Percentiles rank a stretch among this genome's conserved stretches.
phyloP scores from a whole-genome alignment of 2,888 invertebrate species.

The Podotricha telesiphe region DNA sequence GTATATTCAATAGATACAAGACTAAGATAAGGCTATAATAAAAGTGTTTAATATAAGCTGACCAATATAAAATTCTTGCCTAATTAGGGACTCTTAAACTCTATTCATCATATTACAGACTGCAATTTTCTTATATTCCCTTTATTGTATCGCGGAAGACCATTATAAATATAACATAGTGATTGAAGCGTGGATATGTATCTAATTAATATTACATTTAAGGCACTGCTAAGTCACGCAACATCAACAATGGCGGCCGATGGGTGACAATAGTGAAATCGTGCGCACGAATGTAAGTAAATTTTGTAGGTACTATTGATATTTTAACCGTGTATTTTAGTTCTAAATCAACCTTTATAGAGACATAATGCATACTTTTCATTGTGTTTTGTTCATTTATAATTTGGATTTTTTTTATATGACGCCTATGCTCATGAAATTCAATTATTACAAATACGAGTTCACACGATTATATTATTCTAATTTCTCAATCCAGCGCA shows the following conservation, averaged over 20 bases:
- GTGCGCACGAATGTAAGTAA: conserved; percentile 68
- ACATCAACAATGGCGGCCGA: conserved; percentile 67
- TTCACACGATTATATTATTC: conserved; percentile 72
- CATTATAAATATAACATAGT: conserved; percentile 9
- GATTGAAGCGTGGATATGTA: conserved; percentile 28
- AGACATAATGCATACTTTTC: background rate
- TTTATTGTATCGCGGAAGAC: background rate
- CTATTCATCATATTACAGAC: too few relatives aligned
- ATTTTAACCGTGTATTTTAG: background rate
- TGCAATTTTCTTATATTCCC: background rate
- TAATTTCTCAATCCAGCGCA: conserved; percentile 74
- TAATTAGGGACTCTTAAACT: too few relatives aligned
- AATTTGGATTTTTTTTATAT: conserved; percentile 4
- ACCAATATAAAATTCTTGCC: too few relatives aligned
- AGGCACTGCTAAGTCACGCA: conserved; percentile 67
- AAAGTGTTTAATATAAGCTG: too few relatives aligned
- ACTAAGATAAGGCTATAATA: background rate
- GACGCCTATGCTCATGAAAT: conserved; percentile 30
- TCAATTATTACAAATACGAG: conserved; percentile 41
- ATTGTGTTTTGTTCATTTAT: background rate
- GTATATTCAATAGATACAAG: background rate
- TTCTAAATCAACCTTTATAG: background rate
- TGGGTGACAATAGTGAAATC: conserved; percentile 65
- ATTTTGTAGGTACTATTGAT: conserved; percentile 25
- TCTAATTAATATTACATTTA: conserved; percentile 71